phyloP scores from a whole-genome alignment of 2,797 vertebrate genomes.

The Malacoctenus gilli region DNA sequence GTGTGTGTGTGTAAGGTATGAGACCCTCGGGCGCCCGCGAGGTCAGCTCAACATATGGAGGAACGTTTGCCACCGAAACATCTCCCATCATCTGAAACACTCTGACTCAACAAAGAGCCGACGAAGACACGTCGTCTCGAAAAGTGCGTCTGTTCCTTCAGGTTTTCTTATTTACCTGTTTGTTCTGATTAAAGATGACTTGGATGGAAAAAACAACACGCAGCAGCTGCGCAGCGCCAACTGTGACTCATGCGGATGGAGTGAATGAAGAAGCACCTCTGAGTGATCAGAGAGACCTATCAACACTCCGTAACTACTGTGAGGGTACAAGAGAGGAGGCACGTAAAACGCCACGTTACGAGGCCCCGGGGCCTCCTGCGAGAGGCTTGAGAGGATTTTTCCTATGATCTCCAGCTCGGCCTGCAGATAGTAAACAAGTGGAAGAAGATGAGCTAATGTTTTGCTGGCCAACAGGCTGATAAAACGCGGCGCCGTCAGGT shows the following conservation, averaged over 20 bases:
- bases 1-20: slow-evolving; percentile 22
- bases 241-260: slow-evolving; percentile 64
- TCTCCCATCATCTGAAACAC: neutral
- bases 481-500: slow-evolving; percentile 17
- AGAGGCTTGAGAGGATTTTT: slow-evolving; percentile 61
- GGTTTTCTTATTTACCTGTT: neutral
- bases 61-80: slow-evolving; percentile 20
- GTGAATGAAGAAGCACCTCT: slow-evolving; percentile 34
- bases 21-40: slow-evolving; percentile 22
- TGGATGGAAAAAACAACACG: neutral
- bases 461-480: slow-evolving; percentile 63
- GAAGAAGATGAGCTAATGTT: slow-evolving; percentile 77
- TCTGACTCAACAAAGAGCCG: too few species aligned
- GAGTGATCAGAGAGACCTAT: slow-evolving; percentile 49
- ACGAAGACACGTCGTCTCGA: too few species aligned
- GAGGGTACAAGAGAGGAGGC: slow-evolving; percentile 42
- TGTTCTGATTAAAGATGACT: neutral
- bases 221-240: slow-evolving; percentile 28
- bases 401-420: slow-evolving; percentile 58
- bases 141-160: too few species aligned
- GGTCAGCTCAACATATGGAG: slow-evolving; percentile 27
- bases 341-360: slow-evolving; percentile 47
- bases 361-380: slow-evolving; percentile 56
- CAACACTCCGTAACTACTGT: slow-evolving; percentile 58
- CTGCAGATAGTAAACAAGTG: slow-evolving; percentile 58